Evolutionary conservation across 2,113 vertebrate genomes (phyloP).

Genomic region (Osmerus eperlanus): DNA sequence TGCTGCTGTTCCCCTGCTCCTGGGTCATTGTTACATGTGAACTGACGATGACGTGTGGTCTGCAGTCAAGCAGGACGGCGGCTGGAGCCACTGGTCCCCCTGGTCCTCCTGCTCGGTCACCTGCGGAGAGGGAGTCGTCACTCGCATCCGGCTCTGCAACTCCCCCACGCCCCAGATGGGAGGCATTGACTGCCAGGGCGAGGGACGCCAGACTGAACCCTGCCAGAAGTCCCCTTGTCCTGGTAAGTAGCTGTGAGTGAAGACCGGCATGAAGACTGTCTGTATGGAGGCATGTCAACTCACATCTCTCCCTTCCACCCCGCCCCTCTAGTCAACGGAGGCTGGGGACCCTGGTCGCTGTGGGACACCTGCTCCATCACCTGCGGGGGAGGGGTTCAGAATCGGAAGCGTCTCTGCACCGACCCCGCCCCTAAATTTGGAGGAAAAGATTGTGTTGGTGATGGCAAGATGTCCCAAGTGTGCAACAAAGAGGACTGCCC

Average conservation of each 20-base stretch:
- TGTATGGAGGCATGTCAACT: background rate
- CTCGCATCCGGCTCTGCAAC: slow-evolving; percentile 97
- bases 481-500: slow-evolving; percentile 82
- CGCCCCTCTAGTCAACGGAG: slow-evolving; percentile 81
- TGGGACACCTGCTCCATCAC: slow-evolving; percentile 92
- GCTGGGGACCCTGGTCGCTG: slow-evolving; percentile 94
- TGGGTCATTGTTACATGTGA: background rate
- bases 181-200: slow-evolving; percentile 86
- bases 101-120: slow-evolving; percentile 98
- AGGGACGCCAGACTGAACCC: slow-evolving; percentile 87
- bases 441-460: slow-evolving; percentile 88
- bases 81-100: slow-evolving; percentile 98
- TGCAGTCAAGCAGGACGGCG: slow-evolving; percentile 94
- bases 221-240: slow-evolving; percentile 87
- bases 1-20: no score
- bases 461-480: slow-evolving; percentile 73
- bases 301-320: background rate
- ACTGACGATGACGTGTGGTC: slow-evolving; percentile 10
- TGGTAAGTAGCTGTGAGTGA: slow-evolving; percentile 71
- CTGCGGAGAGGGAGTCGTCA: slow-evolving; percentile 89
- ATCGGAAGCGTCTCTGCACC: slow-evolving; percentile 85
- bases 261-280: background rate
- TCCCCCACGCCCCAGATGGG: slow-evolving; percentile 97
- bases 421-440: slow-evolving; percentile 86
- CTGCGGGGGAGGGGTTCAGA: slow-evolving; percentile 89